A percentile compares a stretch with the other conserved stretches of the same genome.
phyloP scores from a whole-genome alignment of 2,888 invertebrate species.

The Melinopterus prodromus region DNA sequence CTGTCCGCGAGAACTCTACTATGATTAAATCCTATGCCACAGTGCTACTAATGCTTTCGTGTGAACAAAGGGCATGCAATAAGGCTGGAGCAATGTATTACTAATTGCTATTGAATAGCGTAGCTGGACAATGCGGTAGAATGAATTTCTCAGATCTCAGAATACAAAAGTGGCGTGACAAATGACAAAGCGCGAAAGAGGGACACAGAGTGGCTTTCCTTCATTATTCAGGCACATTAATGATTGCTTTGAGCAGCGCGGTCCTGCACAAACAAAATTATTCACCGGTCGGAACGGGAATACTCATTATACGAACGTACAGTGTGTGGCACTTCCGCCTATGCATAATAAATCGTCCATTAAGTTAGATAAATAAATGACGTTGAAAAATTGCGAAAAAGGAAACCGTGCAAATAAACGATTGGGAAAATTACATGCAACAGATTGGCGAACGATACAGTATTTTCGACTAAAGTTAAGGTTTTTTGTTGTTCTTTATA shows the following conservation, averaged over 20 bases:
- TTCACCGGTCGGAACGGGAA: slow-evolving; percentile 9
- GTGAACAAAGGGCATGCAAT: not conserved
- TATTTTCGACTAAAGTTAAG: too few species aligned
- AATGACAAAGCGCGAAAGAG: slow-evolving; percentile 30
- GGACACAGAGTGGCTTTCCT: slow-evolving; percentile 35
- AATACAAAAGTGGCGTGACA: slow-evolving; percentile 33
- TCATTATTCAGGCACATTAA: slow-evolving; percentile 36
- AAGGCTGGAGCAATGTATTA: not conserved
- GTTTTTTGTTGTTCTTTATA: too few species aligned
- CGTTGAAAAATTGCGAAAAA: not conserved
- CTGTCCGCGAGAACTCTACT: too few species aligned
- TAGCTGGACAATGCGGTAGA: not conserved
- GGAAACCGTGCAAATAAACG: too few species aligned
- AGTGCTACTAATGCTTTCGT: too few species aligned
- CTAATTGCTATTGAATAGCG: not conserved
- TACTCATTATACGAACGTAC: not conserved
- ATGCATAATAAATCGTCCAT: not conserved
- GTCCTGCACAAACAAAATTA: slow-evolving; percentile 32
- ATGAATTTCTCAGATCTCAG: slow-evolving; percentile 9
- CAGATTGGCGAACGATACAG: too few species aligned
- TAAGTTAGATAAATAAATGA: not conserved
- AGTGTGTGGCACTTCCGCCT: not conserved
- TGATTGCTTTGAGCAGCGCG: slow-evolving; percentile 30
- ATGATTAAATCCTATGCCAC: too few species aligned
- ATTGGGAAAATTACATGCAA: too few species aligned